Evolutionary conservation across 2,888 invertebrate genomes (phyloP).

Genomic region (Shargacucullia verbasci): DNA sequence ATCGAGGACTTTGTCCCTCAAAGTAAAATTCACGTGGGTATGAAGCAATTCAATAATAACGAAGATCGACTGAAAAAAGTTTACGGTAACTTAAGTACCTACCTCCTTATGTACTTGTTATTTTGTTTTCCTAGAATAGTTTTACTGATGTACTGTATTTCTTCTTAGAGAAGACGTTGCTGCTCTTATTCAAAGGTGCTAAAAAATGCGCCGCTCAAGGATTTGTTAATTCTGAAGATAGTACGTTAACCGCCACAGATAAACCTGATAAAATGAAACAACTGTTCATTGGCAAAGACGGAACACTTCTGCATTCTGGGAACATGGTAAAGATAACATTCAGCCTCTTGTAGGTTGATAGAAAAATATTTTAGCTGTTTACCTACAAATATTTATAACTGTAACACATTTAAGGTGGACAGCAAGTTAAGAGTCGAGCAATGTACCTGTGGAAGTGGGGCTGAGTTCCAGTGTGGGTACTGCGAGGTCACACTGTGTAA

Average conservation of each 20-base stretch:
- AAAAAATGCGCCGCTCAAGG: conserved; percentile 63
- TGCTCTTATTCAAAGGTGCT: conserved; percentile 77
- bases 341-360: neutral
- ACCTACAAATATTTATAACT: neutral
- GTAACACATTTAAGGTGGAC: conserved; percentile 50
- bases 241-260: conserved; percentile 20
- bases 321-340: conserved; percentile 63
- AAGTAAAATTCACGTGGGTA: conserved; percentile 80
- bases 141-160: conserved; percentile 4
- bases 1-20: conserved; percentile 80
- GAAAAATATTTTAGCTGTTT: neutral
- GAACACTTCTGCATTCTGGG: conserved; percentile 71
- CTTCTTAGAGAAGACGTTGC: conserved; percentile 76
- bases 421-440: conserved; percentile 35
- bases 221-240: conserved; percentile 36
- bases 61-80: conserved; percentile 79
- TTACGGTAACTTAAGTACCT: conserved; percentile 65
- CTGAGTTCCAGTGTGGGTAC: conserved; percentile 70
- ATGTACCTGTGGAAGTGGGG: conserved; percentile 63
- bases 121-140: too few relatives aligned
- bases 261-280: conserved; percentile 79
- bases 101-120: too few relatives aligned
- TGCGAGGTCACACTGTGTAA: conserved; percentile 74
- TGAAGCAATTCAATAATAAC: conserved; percentile 83
- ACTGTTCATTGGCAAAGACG: conserved; percentile 77